Conservation (phyloP, 1,140 invertebrate species). For the Bicyclus anynana region DNA sequence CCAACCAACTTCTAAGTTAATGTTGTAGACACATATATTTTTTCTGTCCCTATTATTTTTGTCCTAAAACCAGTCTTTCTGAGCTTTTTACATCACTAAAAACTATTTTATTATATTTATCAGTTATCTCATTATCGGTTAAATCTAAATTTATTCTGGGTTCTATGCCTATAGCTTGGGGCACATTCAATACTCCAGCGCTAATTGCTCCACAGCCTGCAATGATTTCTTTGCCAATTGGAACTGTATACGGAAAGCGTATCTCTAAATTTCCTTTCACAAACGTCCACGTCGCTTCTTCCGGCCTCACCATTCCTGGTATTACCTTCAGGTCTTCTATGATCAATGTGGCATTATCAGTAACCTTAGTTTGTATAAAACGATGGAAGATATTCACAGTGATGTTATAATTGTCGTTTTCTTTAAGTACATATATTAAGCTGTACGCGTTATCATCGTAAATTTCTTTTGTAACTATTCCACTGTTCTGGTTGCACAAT, state of each 20-base stretch:
- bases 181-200: neutral
- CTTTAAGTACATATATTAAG: constrained; percentile 11
- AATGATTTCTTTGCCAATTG: neutral
- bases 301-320: neutral
- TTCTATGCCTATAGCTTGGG: neutral
- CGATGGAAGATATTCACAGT: constrained; percentile 9
- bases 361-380: constrained; percentile 6
- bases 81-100: no score
- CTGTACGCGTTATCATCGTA: constrained; percentile 8
- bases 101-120: no score
- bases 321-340: constrained; percentile 12
- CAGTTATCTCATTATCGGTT: no score
- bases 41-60: no score
- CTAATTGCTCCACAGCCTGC: neutral
- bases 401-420: neutral
- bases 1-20: no score
- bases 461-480: neutral
- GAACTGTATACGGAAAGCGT: constrained; percentile 5
- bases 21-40: no score
- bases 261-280: neutral
- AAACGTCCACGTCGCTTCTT: constrained; percentile 4
- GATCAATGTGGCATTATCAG: neutral
- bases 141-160: neutral
- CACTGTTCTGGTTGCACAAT: constrained; percentile 1
- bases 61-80: no score